Base-by-base conservation (phyloP, 2,797 vertebrate genomes). In the Gambelia wislizenii region DNA sequence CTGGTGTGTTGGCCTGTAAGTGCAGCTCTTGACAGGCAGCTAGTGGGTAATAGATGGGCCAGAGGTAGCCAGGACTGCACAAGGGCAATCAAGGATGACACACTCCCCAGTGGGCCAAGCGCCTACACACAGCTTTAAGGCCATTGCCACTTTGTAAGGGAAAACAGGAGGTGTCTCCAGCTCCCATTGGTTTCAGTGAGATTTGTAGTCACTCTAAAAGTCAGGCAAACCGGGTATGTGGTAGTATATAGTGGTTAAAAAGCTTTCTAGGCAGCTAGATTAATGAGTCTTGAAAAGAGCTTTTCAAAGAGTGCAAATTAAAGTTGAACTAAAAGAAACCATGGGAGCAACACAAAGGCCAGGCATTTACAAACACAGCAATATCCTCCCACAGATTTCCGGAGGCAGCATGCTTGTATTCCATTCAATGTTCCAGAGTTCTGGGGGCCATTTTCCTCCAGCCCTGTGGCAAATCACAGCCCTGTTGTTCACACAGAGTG, bases 281-380 rank as follows among this genome's bases (percentile, higher is more conserved):
- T 86, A 86, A 91, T 83, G 79, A 86, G n/a, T 88, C 84, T 52
- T 86, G 78, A 83, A 89, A 91, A 86, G 61, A 86, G 78, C 72
- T 83, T 89, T 89, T 88, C 78, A 89, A 83, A 85, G 87, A 70
- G 84, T 78, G 72, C 84, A 89, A 83, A 89, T 88, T 91, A 89
- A 86, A 86, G 78, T 44, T 27, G 61, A 83, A 83, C 49, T 30
- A 72, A 86, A 88, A 91, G 84, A 88, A 88, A 86, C 87, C 83
- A 85, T 83, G 61, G 87, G 72, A 83, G 87, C 80, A 61, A 82
- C 49, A 88, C 87, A 88, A 91, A 91, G 56, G 70, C 83, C 49
- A 42, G 72, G 59, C 83, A 88, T 76, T 91, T 85, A 88, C 39
- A 83, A 83, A 91, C 83, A 86, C 79, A 89, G 78, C 83, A 69